Percentiles rank a stretch among this genome's conserved stretches.
Evolutionary conservation across 2,888 invertebrate species (phyloP).

Genomic region (Athetis lepigone): DNA sequence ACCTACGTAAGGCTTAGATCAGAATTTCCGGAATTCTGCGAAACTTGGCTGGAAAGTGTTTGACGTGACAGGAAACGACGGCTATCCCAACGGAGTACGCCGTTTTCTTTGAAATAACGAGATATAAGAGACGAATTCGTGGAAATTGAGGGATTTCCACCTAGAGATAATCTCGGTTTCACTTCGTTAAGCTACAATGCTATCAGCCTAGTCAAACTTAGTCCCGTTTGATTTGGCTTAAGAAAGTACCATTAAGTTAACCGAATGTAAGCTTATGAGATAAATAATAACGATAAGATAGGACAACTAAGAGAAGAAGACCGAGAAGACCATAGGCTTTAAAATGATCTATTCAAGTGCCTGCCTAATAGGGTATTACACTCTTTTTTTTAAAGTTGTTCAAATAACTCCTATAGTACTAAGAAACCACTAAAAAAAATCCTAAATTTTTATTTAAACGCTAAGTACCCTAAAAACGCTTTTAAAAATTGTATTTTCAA

Average conservation of each 20-base stretch:
- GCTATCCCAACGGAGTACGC: conserved; percentile 24
- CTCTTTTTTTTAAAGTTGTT: too few species aligned
- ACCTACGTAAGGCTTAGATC: conserved; percentile 15
- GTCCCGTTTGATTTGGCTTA: not conserved
- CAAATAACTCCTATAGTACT: too few species aligned
- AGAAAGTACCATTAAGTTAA: conserved; percentile 5
- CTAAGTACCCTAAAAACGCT: too few species aligned
- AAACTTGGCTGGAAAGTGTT: conserved; percentile 18
- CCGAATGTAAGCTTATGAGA: not conserved
- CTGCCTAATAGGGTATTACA: too few species aligned
- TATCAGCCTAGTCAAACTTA: not conserved
- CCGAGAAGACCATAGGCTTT: conserved; percentile 5
- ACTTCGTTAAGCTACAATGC: not conserved
- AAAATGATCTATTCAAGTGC: conserved; percentile 3
- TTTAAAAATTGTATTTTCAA: too few species aligned
- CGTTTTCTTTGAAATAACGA: conserved; percentile 12
- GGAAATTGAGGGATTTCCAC: conserved; percentile 1
- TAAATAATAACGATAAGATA: conserved; percentile 1
- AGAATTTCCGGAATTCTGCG: conserved; percentile 42
- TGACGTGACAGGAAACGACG: conserved; percentile 34
- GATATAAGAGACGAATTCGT: conserved; percentile 19
- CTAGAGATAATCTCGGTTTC: not conserved
- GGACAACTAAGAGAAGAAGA: not conserved
- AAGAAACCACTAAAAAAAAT: too few species aligned
- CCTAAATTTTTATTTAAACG: too few species aligned